phyloP scores from a whole-genome alignment of 2,113 vertebrate species.

The Antechinus flavipes region DNA sequence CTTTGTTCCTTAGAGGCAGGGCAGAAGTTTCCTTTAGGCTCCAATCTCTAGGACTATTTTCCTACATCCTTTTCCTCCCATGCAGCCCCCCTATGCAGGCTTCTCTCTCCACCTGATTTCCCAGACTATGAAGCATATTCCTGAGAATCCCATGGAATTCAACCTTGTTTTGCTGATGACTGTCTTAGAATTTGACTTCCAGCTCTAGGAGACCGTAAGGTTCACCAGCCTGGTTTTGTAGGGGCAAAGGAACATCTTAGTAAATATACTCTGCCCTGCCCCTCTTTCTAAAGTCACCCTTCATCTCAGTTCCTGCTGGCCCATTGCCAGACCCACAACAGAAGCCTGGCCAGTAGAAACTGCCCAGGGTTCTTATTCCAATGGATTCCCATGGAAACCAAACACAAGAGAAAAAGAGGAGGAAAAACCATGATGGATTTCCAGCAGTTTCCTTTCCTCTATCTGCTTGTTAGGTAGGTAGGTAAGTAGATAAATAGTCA shows the following conservation, averaged over 20 bases:
- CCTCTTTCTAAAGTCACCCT: neutral
- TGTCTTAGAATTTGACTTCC: neutral
- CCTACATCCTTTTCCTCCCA: neutral
- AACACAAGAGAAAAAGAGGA: neutral
- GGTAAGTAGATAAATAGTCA: neutral
- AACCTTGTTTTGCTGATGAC: constrained; percentile 13
- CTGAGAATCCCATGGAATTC: neutral
- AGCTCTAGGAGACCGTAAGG: neutral
- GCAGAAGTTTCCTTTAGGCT: neutral
- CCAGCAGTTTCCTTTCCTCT: neutral
- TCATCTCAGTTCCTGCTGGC: neutral
- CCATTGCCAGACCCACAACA: neutral
- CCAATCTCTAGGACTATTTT: no score
- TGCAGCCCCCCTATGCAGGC: neutral
- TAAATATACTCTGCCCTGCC: accelerated
- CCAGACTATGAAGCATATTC: neutral
- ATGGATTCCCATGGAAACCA: neutral
- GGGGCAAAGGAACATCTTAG: neutral
- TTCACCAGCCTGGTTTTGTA: neutral
- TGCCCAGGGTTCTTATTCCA: neutral
- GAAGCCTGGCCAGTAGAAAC: neutral
- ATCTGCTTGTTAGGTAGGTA: neutral
- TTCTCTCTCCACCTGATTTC: neutral
- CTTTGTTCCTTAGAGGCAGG: neutral
- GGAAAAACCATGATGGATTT: neutral